These are phyloP conservation scores for Nyctereutes procyonoides DNA, from an alignment of 2,113 vertebrate genomes.

Conservation along the genomic window DNA sequence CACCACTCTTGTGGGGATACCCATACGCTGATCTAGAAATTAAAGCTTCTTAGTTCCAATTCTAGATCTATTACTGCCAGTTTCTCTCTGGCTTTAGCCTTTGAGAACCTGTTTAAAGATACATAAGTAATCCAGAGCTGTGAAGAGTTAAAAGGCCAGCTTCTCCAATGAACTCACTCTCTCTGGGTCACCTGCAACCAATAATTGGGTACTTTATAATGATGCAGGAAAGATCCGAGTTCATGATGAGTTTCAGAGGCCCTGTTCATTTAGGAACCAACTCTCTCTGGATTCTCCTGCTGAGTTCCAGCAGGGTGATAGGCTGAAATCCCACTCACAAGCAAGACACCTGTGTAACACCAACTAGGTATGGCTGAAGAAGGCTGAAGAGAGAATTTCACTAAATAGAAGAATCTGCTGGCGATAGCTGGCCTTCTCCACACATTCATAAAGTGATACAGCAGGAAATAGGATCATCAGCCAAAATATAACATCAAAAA, in stretches of 20 bases:
- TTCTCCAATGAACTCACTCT: constrained; percentile 67
- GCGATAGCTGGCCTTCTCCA: constrained; percentile 52
- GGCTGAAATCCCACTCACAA: constrained; percentile 68
- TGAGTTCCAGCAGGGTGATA: constrained; percentile 70
- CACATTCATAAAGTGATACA: constrained; percentile 6
- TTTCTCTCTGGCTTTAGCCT: constrained; percentile 81
- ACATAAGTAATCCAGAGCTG: constrained; percentile 81
- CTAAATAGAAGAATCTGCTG: constrained; percentile 35
- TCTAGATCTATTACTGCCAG: constrained; percentile 79
- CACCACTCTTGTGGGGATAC: constrained; percentile 84
- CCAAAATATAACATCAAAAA: constrained; percentile 44
- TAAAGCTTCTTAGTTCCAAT: constrained; percentile 72
- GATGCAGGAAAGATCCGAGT: constrained; percentile 78
- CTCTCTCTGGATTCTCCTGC: constrained; percentile 76
- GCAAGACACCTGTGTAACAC: constrained; percentile 74
- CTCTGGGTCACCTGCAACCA: constrained; percentile 80
- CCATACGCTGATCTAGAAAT: constrained; percentile 84
- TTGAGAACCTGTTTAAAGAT: constrained; percentile 80
- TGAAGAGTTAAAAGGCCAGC: constrained; percentile 74
- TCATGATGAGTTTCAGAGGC: constrained; percentile 73
- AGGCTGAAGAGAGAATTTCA: constrained; percentile 53
- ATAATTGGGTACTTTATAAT: constrained; percentile 70
- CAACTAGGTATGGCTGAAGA: constrained; percentile 57
- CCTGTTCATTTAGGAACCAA: constrained; percentile 75
- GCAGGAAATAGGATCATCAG: constrained; percentile 62